These are phyloP conservation scores for Thysanoteuthis rhombus DNA, from an alignment of 2,888 invertebrate species.

Conservation along the genomic window DNA sequence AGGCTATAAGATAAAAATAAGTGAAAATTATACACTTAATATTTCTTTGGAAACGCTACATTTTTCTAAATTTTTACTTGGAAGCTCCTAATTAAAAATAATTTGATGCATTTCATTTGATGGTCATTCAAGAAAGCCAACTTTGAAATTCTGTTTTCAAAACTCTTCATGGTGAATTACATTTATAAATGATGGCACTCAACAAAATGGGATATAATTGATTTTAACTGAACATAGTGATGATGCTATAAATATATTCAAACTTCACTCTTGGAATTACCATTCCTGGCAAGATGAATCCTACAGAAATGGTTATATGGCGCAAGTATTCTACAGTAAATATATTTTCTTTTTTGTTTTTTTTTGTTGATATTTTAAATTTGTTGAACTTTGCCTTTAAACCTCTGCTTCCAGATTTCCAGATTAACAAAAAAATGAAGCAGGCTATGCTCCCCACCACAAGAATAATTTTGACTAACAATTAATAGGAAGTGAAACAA, in stretches of 20 bases:
- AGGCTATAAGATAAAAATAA: background rate
- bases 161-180: background rate
- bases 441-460: too few relatives aligned
- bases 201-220: background rate
- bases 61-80: too few relatives aligned
- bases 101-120: background rate
- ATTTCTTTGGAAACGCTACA: background rate
- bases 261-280: background rate
- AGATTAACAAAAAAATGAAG: too few relatives aligned
- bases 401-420: too few relatives aligned
- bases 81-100: background rate
- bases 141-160: background rate
- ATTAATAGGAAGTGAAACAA: too few relatives aligned
- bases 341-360: background rate
- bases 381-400: too few relatives aligned
- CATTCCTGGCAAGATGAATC: conserved; percentile 38
- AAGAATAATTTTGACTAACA: too few relatives aligned
- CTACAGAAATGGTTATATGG: conserved; percentile 40
- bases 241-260: background rate
- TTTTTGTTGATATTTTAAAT: background rate
- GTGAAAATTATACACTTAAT: background rate
- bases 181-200: background rate
- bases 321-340: conserved; percentile 38
- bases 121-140: background rate
- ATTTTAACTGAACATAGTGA: background rate